Conservation (phyloP, 2,888 invertebrate genomes). For the Drepana falcataria region DNA sequence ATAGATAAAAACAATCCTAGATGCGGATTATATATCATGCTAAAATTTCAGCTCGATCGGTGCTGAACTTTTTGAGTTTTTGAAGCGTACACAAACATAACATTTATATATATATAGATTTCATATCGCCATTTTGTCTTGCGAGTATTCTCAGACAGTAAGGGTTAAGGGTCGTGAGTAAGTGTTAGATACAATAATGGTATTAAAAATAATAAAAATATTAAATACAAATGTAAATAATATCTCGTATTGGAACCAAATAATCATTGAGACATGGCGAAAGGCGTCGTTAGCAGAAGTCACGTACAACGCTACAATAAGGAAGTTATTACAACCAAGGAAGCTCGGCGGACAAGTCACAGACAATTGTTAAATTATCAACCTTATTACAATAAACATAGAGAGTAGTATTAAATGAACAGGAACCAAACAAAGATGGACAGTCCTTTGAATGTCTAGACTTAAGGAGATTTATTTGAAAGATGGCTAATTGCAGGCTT, state of each 20-base stretch:
- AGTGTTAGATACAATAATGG: no score
- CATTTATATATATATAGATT: no score
- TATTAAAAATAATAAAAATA: background rate
- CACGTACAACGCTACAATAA: slow-evolving; percentile 39
- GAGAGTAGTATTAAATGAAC: background rate
- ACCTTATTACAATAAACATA: slow-evolving; percentile 8
- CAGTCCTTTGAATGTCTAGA: slow-evolving; percentile 36
- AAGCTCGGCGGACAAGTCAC: slow-evolving; percentile 11
- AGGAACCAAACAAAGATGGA: background rate
- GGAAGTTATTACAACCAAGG: slow-evolving; percentile 31
- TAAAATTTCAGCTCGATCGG: no score
- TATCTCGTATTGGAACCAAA: slow-evolving; percentile 1
- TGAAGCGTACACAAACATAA: no score
- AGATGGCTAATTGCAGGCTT: slow-evolving; percentile 6
- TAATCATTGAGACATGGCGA: slow-evolving; percentile 15
- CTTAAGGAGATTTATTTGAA: slow-evolving; percentile 17
- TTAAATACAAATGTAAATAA: background rate
- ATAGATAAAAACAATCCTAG: no score
- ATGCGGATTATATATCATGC: no score
- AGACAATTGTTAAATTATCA: slow-evolving; percentile 9
- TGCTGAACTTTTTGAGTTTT: no score
- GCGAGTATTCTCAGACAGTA: no score
- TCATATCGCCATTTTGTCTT: no score
- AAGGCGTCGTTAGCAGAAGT: slow-evolving; percentile 44
- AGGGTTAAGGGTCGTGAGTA: no score